Evolutionary conservation across 2,888 invertebrate genomes (phyloP).

Genomic region (Junonia oenone): DNA sequence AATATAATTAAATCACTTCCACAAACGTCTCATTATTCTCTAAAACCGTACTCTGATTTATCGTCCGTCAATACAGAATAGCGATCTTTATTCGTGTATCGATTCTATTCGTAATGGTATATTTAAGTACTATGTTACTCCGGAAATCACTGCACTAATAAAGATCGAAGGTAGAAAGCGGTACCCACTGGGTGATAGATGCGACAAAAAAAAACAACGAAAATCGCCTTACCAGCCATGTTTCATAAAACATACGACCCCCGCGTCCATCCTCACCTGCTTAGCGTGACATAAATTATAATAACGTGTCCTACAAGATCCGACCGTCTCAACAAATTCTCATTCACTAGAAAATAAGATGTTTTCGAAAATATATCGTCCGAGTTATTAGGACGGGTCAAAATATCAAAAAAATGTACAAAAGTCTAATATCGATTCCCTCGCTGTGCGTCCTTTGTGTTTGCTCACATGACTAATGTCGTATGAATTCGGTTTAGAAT

Average conservation of each 20-base stretch:
- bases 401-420: constrained; percentile 54
- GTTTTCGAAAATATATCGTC: constrained; percentile 62
- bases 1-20: not conserved
- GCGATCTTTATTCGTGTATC: not conserved
- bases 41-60: constrained; percentile 1
- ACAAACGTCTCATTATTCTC: not conserved
- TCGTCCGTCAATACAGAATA: not conserved
- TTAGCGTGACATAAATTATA: constrained; percentile 79
- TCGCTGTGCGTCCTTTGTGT: constrained; percentile 50
- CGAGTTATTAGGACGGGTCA: constrained; percentile 47
- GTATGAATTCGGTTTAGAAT: constrained; percentile 36
- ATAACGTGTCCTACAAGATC: constrained; percentile 77
- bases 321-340: constrained; percentile 76
- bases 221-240: constrained; percentile 78
- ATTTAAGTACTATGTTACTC: constrained; percentile 35
- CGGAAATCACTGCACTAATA: constrained; percentile 75
- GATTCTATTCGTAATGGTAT: constrained; percentile 1
- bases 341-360: constrained; percentile 74
- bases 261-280: constrained; percentile 78
- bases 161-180: constrained; percentile 72
- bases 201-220: constrained; percentile 71
- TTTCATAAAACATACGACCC: constrained; percentile 78
- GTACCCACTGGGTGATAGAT: constrained; percentile 76
- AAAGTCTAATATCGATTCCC: constrained; percentile 38
- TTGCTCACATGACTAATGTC: constrained; percentile 47